Evolutionary conservation across 64 coral and sea anemone genomes (phyloP).

Genomic region (Montipora capricornis): DNA sequence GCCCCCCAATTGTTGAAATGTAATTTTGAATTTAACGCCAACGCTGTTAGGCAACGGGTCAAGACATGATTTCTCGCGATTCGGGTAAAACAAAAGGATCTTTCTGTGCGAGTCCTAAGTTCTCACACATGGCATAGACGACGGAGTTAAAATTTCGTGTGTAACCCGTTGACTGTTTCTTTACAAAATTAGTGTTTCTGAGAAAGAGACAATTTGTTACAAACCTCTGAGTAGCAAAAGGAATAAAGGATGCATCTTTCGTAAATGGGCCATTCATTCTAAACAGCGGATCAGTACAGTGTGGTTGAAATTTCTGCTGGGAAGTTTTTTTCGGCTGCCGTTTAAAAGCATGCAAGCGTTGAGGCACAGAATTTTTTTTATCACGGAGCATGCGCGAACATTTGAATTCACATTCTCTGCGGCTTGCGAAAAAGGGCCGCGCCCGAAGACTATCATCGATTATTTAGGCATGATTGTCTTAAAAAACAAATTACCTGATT

Average conservation of each 20-base stretch:
- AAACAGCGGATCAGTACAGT: not conserved
- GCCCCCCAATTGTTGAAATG: not conserved
- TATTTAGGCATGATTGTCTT: not conserved
- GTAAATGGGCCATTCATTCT: not conserved
- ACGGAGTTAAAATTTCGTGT: conserved; percentile 12
- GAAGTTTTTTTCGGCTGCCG: not conserved
- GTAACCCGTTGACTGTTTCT: too few species aligned
- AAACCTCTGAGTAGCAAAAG: conserved; percentile 15
- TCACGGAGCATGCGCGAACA: conserved; percentile 12
- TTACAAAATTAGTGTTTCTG: not conserved
- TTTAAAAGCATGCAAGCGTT: not conserved
- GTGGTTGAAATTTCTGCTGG: not conserved
- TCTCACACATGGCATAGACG: not conserved
- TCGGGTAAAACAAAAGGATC: not conserved
- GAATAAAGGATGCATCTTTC: not conserved
- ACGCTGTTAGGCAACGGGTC: not conserved
- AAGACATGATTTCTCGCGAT: not conserved
- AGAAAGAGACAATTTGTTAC: conserved; percentile 3
- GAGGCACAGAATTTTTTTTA: not conserved
- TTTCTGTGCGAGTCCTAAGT: conserved; percentile 15
- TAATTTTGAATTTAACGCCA: conserved; percentile 22
- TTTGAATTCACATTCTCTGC: conserved; percentile 11
- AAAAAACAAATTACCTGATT: not conserved
- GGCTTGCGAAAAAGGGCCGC: conserved; percentile 15
- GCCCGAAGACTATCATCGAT: not conserved